These are phyloP conservation scores for Scleropages formosus DNA, from an alignment of 2,797 vertebrate species.

Conservation along the genomic window DNA sequence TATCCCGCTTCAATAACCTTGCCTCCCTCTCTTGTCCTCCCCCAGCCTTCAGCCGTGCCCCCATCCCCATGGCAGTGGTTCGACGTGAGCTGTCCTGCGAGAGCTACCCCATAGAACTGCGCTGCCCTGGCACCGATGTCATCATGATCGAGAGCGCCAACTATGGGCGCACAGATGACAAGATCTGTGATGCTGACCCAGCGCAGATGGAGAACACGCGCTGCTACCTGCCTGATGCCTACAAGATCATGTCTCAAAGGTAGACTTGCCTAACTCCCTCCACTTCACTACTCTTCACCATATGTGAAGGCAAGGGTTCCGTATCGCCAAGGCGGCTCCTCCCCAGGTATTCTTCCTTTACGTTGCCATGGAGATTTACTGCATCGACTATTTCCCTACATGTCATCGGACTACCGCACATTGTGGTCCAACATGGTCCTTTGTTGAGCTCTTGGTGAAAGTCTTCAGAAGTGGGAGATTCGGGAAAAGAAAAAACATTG, in stretches of 20 bases:
- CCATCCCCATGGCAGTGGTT: slow-evolving; percentile 96
- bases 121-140: slow-evolving; percentile 96
- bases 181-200: slow-evolving; percentile 97
- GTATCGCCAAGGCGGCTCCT: background rate
- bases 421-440: background rate
- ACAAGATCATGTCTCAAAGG: slow-evolving; percentile 99
- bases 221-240: slow-evolving; percentile 96
- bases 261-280: slow-evolving; percentile 48
- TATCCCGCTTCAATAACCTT: background rate
- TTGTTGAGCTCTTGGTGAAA: background rate
- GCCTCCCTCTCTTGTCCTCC: background rate
- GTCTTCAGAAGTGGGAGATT: background rate
- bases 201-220: slow-evolving; percentile 99
- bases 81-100: slow-evolving; percentile 96
- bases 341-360: background rate
- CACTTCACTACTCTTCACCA: too few relatives aligned
- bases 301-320: background rate
- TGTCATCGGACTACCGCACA: too few relatives aligned
- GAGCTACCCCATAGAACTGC: slow-evolving; percentile 96
- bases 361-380: slow-evolving; percentile 1
- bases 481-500: too few relatives aligned
- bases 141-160: slow-evolving; percentile 99
- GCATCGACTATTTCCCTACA: too few relatives aligned
- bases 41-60: slow-evolving; percentile 88
- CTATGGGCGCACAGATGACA: slow-evolving; percentile 96